Evolutionary conservation across 2,888 invertebrate genomes (phyloP).

Genomic region (Ernsta delagoae): DNA sequence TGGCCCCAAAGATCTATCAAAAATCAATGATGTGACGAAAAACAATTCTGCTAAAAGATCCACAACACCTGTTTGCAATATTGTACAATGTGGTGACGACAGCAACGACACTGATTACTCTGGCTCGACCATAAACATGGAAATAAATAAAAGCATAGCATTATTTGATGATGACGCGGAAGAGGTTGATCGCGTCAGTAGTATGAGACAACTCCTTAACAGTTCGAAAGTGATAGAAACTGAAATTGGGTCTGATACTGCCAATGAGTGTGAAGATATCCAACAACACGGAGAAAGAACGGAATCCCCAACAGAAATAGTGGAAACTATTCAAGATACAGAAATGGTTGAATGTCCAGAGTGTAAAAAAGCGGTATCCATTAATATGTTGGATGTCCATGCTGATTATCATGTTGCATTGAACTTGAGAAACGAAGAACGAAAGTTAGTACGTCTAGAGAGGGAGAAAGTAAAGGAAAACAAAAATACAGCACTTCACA

Average conservation of each 20-base stretch:
- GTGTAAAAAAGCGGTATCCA: conserved; percentile 86
- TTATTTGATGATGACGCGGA: conserved; percentile 71
- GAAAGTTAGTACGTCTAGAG: conserved; percentile 59
- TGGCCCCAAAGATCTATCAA: conserved; percentile 24
- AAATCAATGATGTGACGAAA: conserved; percentile 35
- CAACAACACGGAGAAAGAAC: conserved; percentile 39
- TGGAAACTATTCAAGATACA: background rate
- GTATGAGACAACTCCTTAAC: conserved; percentile 65
- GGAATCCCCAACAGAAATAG: conserved; percentile 10
- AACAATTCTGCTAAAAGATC: conserved; percentile 44
- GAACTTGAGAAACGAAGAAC: conserved; percentile 86
- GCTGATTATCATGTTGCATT: conserved; percentile 90
- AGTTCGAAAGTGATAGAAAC: conserved; percentile 49
- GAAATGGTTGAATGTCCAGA: conserved; percentile 81
- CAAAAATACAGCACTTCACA: conserved; percentile 48
- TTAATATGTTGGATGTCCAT: conserved; percentile 87
- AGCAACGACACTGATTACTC: conserved; percentile 74
- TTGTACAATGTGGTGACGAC: conserved; percentile 62
- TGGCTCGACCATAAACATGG: conserved; percentile 74
- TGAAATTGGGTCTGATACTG: conserved; percentile 20
- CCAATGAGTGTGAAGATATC: conserved; percentile 24
- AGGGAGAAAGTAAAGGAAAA: conserved; percentile 42
- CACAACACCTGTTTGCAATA: conserved; percentile 58
- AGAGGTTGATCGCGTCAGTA: conserved; percentile 60
- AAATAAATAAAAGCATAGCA: conserved; percentile 78